A percentile compares a stretch with the other conserved stretches of the same genome.
These are phyloP conservation scores for Perdita meconis DNA, from an alignment of 2,888 invertebrate species.

Conservation along the genomic window DNA sequence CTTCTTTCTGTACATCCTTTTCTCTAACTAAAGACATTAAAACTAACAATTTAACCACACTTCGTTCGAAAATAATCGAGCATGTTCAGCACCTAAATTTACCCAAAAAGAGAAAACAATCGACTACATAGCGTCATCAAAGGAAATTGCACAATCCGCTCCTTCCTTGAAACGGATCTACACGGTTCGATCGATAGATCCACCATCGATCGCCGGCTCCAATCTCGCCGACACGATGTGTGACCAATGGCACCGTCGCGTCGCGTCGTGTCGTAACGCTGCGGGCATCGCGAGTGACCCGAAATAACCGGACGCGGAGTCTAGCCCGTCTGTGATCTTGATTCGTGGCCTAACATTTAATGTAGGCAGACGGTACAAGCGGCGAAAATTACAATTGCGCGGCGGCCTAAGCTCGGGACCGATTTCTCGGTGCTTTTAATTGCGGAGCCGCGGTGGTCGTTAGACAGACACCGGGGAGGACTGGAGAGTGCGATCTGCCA, in stretches of 20 bases:
- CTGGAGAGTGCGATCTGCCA: slow-evolving; percentile 65
- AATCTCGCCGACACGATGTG: slow-evolving; percentile 1
- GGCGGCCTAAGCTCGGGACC: slow-evolving; percentile 9
- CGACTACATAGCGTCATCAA: not conserved
- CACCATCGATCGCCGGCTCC: slow-evolving; percentile 11
- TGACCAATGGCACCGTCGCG: slow-evolving; percentile 9
- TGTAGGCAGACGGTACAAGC: slow-evolving; percentile 28
- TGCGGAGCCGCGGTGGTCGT: slow-evolving; percentile 42
- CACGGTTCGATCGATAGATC: slow-evolving; percentile 26
- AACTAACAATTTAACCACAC: too few species aligned
- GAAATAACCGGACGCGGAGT: slow-evolving; percentile 53
- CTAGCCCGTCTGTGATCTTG: slow-evolving; percentile 27
- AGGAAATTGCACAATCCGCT: not conserved
- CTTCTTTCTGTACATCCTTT: too few species aligned
- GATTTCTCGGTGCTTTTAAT: slow-evolving; percentile 58
- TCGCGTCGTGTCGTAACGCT: slow-evolving; percentile 39
- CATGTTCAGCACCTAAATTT: too few species aligned
- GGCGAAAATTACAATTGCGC: slow-evolving; percentile 46
- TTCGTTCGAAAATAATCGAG: too few species aligned
- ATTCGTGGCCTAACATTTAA: slow-evolving; percentile 33
- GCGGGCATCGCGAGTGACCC: slow-evolving; percentile 36
- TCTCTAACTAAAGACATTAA: too few species aligned
- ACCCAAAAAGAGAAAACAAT: too few species aligned
- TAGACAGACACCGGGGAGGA: slow-evolving; percentile 28
- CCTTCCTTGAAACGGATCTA: too few species aligned